These are phyloP conservation scores for Myotis planiceps DNA, from an alignment of 2,797 vertebrate species.

Conservation along the genomic window DNA sequence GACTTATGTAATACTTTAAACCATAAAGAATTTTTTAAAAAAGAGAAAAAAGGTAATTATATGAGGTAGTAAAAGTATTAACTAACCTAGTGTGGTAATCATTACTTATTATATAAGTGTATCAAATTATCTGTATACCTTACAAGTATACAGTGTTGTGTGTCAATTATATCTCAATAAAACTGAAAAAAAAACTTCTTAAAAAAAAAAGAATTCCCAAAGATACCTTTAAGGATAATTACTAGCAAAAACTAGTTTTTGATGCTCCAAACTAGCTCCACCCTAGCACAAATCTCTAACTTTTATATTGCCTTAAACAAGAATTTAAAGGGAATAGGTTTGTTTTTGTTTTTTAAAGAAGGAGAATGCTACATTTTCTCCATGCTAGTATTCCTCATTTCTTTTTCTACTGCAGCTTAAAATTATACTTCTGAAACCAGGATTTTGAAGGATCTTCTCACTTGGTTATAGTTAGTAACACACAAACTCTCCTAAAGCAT, in stretches of 20 bases:
- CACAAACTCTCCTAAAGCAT: not conserved
- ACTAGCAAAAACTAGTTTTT: not conserved
- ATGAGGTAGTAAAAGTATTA: not conserved
- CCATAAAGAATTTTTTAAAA: not conserved
- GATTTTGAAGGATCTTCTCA: not conserved
- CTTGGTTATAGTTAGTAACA: not conserved
- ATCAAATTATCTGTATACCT: not conserved
- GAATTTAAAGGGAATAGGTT: not conserved
- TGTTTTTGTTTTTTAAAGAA: not conserved
- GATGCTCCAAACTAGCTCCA: not conserved
- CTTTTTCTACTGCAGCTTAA: not conserved
- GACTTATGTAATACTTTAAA: no score
- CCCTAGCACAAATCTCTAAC: not conserved
- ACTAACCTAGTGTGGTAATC: not conserved
- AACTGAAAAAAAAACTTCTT: not conserved
- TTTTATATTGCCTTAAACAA: not conserved
- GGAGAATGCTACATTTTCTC: not conserved
- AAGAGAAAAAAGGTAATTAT: not conserved
- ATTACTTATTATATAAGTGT: not conserved
- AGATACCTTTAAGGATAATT: not conserved
- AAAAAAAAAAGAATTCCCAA: not conserved
- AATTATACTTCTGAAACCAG: not conserved
- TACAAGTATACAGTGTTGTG: not conserved
- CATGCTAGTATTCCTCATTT: not conserved
- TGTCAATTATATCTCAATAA: not conserved